Evolutionary conservation across 2,888 invertebrate genomes (phyloP).

Genomic region (Tromatobia lineatoria): DNA sequence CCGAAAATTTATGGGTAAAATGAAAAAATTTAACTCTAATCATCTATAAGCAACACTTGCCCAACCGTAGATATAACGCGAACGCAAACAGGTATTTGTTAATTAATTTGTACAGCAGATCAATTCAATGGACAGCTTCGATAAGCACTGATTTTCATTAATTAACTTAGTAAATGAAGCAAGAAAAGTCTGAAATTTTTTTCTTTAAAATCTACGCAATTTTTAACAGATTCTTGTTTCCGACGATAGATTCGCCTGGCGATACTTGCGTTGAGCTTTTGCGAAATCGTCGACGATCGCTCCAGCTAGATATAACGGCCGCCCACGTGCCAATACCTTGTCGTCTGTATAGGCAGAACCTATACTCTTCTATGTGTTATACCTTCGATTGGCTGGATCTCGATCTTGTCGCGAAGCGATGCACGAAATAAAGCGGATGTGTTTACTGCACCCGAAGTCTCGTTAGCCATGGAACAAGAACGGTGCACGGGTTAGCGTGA

Average conservation of each 20-base stretch:
- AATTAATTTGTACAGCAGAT: constrained; percentile 4
- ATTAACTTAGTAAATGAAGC: background rate
- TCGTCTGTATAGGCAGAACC: background rate
- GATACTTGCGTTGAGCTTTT: constrained; percentile 1
- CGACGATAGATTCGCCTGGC: background rate
- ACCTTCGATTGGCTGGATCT: constrained; percentile 17
- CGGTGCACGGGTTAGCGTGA: constrained; percentile 25
- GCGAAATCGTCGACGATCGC: constrained; percentile 44
- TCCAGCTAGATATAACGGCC: constrained; percentile 14
- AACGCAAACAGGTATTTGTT: background rate
- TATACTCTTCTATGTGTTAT: background rate
- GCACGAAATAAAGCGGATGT: constrained; percentile 47
- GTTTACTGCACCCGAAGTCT: constrained; percentile 42
- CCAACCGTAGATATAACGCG: background rate
- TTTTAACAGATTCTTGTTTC: background rate
- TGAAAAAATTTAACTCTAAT: background rate
- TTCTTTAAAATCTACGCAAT: background rate
- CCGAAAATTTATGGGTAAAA: background rate
- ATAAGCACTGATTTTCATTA: background rate
- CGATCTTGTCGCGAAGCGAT: constrained; percentile 22
- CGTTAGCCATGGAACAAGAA: constrained; percentile 34
- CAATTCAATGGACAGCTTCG: background rate
- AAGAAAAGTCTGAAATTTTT: background rate
- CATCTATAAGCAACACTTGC: background rate
- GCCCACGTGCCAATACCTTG: constrained; percentile 39